These are phyloP conservation scores for Trachemys scripta DNA, from an alignment of 2,113 vertebrate species.

Conservation along the genomic window DNA sequence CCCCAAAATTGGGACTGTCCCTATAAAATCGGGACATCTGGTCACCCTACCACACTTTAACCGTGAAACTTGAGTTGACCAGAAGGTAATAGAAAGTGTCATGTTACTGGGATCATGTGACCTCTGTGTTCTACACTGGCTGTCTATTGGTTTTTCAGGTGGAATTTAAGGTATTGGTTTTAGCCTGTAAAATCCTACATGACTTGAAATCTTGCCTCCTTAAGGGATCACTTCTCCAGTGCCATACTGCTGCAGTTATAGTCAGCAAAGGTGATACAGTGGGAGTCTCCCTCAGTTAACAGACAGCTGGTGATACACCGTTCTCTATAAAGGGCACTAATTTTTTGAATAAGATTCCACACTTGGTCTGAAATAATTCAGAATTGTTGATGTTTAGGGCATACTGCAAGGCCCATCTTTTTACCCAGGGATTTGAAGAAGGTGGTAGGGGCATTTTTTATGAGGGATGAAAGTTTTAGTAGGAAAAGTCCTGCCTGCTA, in stretches of 20 bases:
- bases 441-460: neutral
- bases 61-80: neutral
- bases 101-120: neutral
- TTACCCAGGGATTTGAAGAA: neutral
- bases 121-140: neutral
- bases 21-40: too few species aligned
- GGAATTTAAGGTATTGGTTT: neutral
- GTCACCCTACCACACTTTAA: neutral
- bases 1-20: too few species aligned
- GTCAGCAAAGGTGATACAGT: neutral
- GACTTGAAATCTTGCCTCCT: slow-evolving; percentile 8
- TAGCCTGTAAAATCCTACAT: neutral
- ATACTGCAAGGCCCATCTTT: neutral
- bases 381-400: neutral
- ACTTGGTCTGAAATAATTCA: neutral
- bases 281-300: too few species aligned
- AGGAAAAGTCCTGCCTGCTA: neutral
- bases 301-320: neutral
- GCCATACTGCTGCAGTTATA: neutral
- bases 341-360: neutral
- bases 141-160: neutral
- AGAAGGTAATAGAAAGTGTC: neutral
- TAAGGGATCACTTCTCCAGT: neutral
- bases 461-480: neutral
- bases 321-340: neutral